phyloP scores from a whole-genome alignment of 2,797 vertebrate species.

The Scolopax bukidnonensis region DNA sequence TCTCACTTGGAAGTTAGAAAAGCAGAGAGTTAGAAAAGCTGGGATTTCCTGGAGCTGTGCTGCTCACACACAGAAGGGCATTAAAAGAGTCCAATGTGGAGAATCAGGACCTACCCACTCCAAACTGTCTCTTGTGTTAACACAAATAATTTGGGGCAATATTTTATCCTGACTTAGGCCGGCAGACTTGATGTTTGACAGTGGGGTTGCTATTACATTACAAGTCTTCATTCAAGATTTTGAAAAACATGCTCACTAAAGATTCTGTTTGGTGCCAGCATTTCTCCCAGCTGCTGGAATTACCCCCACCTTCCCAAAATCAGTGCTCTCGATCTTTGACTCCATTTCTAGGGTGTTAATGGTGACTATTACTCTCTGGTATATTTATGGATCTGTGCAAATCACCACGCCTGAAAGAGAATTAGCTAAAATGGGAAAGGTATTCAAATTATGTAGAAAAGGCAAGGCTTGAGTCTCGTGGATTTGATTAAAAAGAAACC shows the following conservation, averaged over 20 bases:
- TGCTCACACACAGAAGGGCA: neutral
- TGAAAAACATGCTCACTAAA: neutral
- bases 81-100: accelerated
- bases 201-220: neutral
- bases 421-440: neutral
- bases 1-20: neutral
- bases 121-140: neutral
- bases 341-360: neutral
- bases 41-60: neutral
- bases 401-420: neutral
- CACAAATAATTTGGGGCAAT: neutral
- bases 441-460: neutral
- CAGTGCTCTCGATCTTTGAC: neutral
- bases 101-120: neutral
- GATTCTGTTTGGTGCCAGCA: neutral
- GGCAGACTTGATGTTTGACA: neutral
- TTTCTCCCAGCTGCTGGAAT: neutral
- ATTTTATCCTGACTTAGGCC: neutral
- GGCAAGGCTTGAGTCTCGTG: neutral
- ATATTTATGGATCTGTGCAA: neutral
- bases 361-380: neutral
- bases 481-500: neutral
- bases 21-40: neutral
- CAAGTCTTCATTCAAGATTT: neutral
- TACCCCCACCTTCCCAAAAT: neutral